Evolutionary conservation across 2,888 invertebrate species (phyloP).

Genomic region (Zhuqinia jingwanae): DNA sequence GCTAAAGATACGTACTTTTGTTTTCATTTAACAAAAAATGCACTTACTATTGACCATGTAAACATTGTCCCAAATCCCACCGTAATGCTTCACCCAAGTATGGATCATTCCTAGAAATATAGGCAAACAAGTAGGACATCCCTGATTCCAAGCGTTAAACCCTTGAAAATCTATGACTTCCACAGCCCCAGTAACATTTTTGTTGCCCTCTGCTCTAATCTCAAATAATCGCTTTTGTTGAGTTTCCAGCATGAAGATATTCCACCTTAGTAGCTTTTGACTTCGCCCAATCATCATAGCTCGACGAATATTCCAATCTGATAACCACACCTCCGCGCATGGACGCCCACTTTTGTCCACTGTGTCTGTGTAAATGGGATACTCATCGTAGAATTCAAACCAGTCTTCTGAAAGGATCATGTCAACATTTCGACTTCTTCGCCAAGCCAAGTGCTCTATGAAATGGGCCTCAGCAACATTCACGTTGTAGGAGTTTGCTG

Average conservation of each 20-base stretch:
- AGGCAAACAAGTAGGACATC: neutral
- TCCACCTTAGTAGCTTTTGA: neutral
- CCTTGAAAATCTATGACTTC: neutral
- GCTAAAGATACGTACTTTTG: neutral
- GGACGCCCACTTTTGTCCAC: neutral
- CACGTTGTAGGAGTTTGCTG: constrained; percentile 5
- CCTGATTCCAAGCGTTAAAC: neutral
- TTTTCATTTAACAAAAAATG: too few species aligned
- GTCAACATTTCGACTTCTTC: neutral
- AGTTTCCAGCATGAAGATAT: neutral
- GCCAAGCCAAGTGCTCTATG: neutral
- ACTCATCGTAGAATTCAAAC: neutral
- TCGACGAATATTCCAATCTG: constrained; percentile 12
- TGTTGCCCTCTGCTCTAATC: neutral
- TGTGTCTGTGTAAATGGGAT: neutral
- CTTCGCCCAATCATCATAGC: neutral
- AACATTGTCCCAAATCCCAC: neutral
- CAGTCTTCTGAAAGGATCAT: neutral
- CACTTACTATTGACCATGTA: constrained; percentile 8
- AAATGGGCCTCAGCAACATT: neutral
- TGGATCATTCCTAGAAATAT: neutral
- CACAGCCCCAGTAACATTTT: neutral
- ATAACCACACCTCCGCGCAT: neutral
- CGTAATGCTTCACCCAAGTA: neutral
- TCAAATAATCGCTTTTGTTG: neutral